Conservation (phyloP, 2,888 invertebrate species). For the Drosophila differens region DNA sequence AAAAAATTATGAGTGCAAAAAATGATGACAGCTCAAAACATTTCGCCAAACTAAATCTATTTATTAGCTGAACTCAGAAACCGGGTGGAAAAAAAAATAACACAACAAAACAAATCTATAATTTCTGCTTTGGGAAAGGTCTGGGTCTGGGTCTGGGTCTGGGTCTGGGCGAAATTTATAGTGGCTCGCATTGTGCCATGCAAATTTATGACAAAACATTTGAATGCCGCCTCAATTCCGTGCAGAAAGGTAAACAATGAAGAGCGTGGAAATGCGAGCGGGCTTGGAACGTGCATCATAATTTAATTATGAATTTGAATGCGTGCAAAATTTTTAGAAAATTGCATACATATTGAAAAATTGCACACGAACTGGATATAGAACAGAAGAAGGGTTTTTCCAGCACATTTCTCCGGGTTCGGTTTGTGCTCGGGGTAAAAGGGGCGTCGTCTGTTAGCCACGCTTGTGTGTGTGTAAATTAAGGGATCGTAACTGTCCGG, state of each 20-base stretch:
- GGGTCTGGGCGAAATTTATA: conserved; percentile 38
- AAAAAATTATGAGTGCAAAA: conserved; percentile 73
- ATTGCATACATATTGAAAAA: conserved; percentile 61
- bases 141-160: not conserved
- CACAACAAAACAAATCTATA: conserved; percentile 60
- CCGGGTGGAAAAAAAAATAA: conserved; percentile 19
- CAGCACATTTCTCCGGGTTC: conserved; percentile 29
- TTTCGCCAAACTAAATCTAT: conserved; percentile 42
- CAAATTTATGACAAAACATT: conserved; percentile 81
- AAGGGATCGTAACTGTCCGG: conserved; percentile 33
- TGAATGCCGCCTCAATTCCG: conserved; percentile 43
- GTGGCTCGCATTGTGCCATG: conserved; percentile 65
- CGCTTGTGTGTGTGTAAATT: conserved; percentile 54
- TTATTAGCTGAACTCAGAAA: conserved; percentile 49
- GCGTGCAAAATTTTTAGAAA: conserved; percentile 70
- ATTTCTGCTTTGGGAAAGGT: conserved; percentile 55
- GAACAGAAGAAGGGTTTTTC: conserved; percentile 57
- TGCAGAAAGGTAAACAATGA: conserved; percentile 72
- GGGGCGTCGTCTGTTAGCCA: conserved; percentile 19
- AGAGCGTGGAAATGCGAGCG: conserved; percentile 16
- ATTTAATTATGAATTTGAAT: conserved; percentile 75
- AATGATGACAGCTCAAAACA: conserved; percentile 58
- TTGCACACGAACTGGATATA: conserved; percentile 16
- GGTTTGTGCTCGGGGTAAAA: conserved; percentile 4
- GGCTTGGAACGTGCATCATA: conserved; percentile 71